Evolutionary conservation across 2,888 invertebrate genomes (phyloP).

Genomic region (Calameuta pallipes): DNA sequence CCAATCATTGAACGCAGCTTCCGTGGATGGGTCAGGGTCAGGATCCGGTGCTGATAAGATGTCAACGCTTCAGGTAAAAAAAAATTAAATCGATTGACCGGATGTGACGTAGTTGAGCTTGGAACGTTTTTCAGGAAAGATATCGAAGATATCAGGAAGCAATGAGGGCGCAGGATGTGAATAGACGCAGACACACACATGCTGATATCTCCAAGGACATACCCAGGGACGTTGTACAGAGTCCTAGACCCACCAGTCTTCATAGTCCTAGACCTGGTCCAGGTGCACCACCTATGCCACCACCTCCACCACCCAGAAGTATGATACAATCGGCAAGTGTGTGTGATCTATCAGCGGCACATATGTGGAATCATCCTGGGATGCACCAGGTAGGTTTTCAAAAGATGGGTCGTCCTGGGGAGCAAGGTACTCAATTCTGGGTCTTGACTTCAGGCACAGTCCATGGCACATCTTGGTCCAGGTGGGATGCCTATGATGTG

Average conservation of each 20-base stretch:
- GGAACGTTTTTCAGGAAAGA: slow-evolving; percentile 48
- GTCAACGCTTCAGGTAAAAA: slow-evolving; percentile 59
- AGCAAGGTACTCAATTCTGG: neutral
- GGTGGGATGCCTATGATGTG: slow-evolving; percentile 67
- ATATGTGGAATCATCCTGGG: slow-evolving; percentile 52
- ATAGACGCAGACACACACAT: slow-evolving; percentile 48
- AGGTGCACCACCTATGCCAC: slow-evolving; percentile 37
- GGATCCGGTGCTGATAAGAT: slow-evolving; percentile 56
- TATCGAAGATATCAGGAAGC: slow-evolving; percentile 68
- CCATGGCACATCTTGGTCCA: slow-evolving; percentile 73
- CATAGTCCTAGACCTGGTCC: slow-evolving; percentile 46
- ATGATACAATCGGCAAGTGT: slow-evolving; percentile 62
- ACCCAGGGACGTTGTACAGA: slow-evolving; percentile 38
- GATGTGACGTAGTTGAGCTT: neutral
- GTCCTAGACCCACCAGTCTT: slow-evolving; percentile 48
- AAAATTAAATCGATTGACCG: neutral
- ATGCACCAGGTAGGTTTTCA: slow-evolving; percentile 72
- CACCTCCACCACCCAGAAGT: slow-evolving; percentile 48
- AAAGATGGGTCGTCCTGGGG: neutral
- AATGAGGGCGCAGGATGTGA: slow-evolving; percentile 70
- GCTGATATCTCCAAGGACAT: slow-evolving; percentile 34
- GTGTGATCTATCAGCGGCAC: slow-evolving; percentile 56
- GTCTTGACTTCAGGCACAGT: slow-evolving; percentile 72
- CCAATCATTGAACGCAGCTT: slow-evolving; percentile 38
- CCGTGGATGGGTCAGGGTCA: slow-evolving; percentile 33